Base-by-base conservation (phyloP, 2,888 invertebrate genomes). In the Petrophora chlorosata region DNA sequence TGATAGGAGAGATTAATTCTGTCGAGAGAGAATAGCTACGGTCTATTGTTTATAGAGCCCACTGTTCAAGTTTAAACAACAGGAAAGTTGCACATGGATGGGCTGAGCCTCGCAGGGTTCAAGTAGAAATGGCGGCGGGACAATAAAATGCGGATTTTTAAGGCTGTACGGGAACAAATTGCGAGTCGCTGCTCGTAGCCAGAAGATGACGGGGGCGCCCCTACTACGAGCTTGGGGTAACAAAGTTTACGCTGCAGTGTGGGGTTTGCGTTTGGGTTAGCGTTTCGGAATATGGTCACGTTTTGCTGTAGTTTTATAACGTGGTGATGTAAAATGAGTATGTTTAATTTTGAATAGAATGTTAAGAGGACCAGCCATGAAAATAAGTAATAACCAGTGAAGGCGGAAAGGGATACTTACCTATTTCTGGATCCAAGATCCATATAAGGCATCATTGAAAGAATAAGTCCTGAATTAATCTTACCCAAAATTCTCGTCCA, bases 71-170 rank as follows among this genome's bases (percentile, higher is more conserved):
- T 43, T 52, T 56, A 50, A 61, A 58, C 59, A 65, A 70, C 59
- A 56, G 60, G 39, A 60, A 65, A 66, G 45, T 53, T 60, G 56
- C 65, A 62, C 58, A 63, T 61, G 59, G 57, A 56, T 60, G 59
- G 68, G 66, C 69, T 77, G 71, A 76, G 49, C 43, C 48, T 42
- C 75, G 73, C 70, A 68, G 72, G 68, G 65, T 82, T 82, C 77
- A 72, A 80, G 75, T 70, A 76, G 73, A 79, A 82, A 82, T 79
- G 82, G 77, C 73, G 76, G 74, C 73, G 76, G 79, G 77, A 84
- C 85, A 85, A 83, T 87, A 86, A 85, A 87, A 86, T 84, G 82
- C 66, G 85, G 82, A 84, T 86, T 88, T 88, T 86, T 85, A 86
- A 86, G 83, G 82, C 79, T 82, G 78, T 82, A 74, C 76, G 76